Percentiles rank a stretch among this genome's conserved stretches.
Evolutionary conservation across 2,888 invertebrate species (phyloP).

Genomic region (Odontocerum albicorne): DNA sequence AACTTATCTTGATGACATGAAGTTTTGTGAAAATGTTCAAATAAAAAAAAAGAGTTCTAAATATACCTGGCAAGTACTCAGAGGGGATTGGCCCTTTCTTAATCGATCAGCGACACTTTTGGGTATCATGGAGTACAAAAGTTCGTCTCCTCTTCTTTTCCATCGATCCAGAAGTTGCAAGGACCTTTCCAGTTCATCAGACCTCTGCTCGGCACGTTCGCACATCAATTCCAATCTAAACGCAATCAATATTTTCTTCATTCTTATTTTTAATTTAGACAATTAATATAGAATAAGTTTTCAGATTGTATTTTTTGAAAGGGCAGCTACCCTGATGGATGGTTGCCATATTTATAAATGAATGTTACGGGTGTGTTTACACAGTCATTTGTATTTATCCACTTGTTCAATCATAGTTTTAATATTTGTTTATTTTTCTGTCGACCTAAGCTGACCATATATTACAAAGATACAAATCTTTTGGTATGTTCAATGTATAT

Average conservation of each 20-base stretch:
- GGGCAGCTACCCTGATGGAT: too few species aligned
- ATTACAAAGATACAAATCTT: too few species aligned
- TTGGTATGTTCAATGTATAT: too few species aligned
- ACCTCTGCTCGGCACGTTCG: constrained; percentile 79
- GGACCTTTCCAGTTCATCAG: constrained; percentile 76
- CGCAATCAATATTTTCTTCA: background rate
- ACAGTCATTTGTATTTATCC: too few species aligned
- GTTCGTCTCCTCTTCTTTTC: constrained; percentile 83
- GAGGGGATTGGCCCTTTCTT: constrained; percentile 71
- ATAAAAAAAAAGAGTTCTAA: too few species aligned
- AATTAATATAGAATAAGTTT: background rate
- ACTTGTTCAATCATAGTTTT: too few species aligned
- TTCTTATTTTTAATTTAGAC: background rate
- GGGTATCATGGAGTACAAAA: constrained; percentile 92
- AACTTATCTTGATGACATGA: too few species aligned
- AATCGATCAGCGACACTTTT: constrained; percentile 80
- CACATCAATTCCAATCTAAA: constrained; percentile 74
- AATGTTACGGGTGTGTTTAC: background rate
- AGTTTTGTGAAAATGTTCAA: too few species aligned
- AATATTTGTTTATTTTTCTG: too few species aligned
- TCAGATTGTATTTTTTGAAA: too few species aligned
- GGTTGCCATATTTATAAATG: background rate
- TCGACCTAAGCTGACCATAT: too few species aligned
- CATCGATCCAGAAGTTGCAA: constrained; percentile 77
- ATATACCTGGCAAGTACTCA: constrained; percentile 75